Evolutionary conservation across 2,113 vertebrate species (phyloP).

Genomic region (Leptosomus discolor): DNA sequence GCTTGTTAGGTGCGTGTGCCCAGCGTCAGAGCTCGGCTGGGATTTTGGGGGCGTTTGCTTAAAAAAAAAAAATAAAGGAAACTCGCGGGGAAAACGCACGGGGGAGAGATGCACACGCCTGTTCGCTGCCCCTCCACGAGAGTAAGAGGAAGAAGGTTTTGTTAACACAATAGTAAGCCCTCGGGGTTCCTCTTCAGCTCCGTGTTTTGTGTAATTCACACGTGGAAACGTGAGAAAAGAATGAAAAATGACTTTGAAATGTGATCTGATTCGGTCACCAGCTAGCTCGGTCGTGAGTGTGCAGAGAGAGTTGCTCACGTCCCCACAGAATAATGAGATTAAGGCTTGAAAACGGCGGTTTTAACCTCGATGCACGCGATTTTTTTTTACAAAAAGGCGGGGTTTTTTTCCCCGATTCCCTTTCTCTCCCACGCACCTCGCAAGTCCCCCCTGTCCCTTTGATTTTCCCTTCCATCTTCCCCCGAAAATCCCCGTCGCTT

Average conservation of each 20-base stretch:
- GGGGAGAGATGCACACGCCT: not conserved
- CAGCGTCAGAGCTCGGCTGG: not conserved
- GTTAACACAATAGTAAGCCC: not conserved
- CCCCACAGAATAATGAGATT: not conserved
- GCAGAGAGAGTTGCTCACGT: not conserved
- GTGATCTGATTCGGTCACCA: not conserved
- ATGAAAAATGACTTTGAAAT: conserved; percentile 41
- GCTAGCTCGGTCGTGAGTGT: not conserved
- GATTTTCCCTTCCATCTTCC: not conserved
- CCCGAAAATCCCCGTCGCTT: not conserved
- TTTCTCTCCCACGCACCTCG: not conserved
- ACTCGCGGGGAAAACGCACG: rapidly evolving
- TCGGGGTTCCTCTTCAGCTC: not conserved
- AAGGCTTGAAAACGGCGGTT: not conserved
- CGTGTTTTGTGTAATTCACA: not conserved
- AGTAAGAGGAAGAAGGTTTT: not conserved
- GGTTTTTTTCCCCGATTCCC: not conserved
- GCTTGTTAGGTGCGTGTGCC: not conserved
- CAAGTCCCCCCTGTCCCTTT: not conserved
- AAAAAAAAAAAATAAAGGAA: not conserved
- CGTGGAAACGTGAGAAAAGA: conserved; percentile 45
- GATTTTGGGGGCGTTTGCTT: not conserved
- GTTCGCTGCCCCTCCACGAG: not conserved
- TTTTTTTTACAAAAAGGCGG: too few relatives aligned
- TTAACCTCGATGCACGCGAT: not conserved